Evolutionary conservation across 2,113 vertebrate genomes (phyloP), one percentile per base, ranked within the genome.

Genomic region (Ranitomeya imitator): DNA sequence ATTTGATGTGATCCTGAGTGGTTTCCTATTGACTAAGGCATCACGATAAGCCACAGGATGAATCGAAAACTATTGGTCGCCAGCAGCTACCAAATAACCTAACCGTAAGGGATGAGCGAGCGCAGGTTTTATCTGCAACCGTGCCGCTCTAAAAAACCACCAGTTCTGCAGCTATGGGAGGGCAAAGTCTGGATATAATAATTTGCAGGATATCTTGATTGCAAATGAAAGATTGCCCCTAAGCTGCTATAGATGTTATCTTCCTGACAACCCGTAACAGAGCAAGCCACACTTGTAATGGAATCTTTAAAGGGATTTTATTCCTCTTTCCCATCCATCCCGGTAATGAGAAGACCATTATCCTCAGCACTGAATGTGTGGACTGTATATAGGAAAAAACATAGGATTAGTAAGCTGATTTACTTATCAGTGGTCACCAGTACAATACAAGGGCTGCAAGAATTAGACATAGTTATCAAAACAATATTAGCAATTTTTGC

Each of bases 11-110:
- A 63, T 45, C 60, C 79, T 83, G 31, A 83, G 31, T 51, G 80
- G 80, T 83, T 83, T 83, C 60, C 19, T 63, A 65, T 83, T 65
- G 60, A 63, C 60, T 65, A 19, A 83, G 31, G 79, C 59, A 45
- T 82, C 57, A 63, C 59, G 63, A 63, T 21, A 82, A 82, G 79
- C 59, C 16, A 82, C 79, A 59, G 31, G 18, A 61, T 82, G 59
- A 59, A 81, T 81, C 19, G 14, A 61, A 45, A 81, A 60, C 54
- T 80, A 23, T 60, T 60, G 79, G 26, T 63, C 10, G 19, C 79
- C 57, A 82, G 11, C 15, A 82, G 80, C 31, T 83, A 6, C 80
- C 37, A n/a, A 63, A 83, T 65, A 65, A 63, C 79, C 59, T 19
- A 23, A 79, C 37, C 19, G 16, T 51, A 52, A 61, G 60, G 80